Conservation (phyloP, 2,888 invertebrate species). For the Oscheius onirici region DNA sequence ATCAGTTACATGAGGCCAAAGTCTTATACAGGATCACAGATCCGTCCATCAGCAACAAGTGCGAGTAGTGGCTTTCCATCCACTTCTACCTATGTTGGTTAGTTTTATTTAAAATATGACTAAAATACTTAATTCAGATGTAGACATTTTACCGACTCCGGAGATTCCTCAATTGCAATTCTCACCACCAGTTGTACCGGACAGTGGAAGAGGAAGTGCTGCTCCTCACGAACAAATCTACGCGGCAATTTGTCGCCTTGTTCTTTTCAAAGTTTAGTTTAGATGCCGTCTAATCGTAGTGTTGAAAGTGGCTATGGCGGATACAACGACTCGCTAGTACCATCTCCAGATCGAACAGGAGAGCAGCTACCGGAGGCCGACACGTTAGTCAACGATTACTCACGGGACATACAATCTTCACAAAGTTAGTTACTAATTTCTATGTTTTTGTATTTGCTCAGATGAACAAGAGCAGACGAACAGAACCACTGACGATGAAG, state of each 20-base stretch:
- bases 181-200: constrained; percentile 9
- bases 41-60: background rate
- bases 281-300: constrained; percentile 17
- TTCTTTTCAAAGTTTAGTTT: background rate
- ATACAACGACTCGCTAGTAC: background rate
- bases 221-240: constrained; percentile 22
- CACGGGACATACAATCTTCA: background rate
- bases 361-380: background rate
- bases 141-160: background rate
- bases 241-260: constrained; percentile 3
- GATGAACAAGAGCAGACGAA: too few relatives aligned
- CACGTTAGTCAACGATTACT: background rate
- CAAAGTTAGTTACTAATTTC: background rate
- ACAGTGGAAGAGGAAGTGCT: constrained; percentile 26
- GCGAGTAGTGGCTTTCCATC: constrained; percentile 8
- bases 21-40: background rate
- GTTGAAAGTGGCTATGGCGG: constrained; percentile 25
- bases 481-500: background rate
- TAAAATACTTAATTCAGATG: background rate
- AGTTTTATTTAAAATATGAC: background rate
- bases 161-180: background rate
- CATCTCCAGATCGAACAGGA: background rate
- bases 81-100: background rate
- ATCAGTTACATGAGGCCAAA: background rate
- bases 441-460: too few relatives aligned